Percentiles rank a stretch among this genome's conserved stretches.
phyloP scores from a whole-genome alignment of 2,888 invertebrate genomes.

The Arrhopalites spinosus region DNA sequence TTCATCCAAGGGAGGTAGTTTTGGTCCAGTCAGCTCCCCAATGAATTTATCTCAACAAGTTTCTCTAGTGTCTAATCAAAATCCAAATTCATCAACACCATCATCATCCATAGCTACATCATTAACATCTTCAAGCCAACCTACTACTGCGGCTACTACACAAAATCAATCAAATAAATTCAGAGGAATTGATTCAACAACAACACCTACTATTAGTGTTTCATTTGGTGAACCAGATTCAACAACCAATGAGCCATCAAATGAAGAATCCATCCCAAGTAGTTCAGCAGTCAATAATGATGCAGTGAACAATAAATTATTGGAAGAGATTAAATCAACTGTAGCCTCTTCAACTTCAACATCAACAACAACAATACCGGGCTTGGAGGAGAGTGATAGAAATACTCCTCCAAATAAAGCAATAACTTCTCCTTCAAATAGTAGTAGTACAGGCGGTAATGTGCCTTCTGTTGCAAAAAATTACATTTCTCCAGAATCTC shows the following conservation, averaged over 20 bases:
- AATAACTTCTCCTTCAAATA: background rate
- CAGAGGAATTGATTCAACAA: background rate
- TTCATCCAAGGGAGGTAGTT: background rate
- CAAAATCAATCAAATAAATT: background rate
- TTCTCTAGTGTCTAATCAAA: background rate
- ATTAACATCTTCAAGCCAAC: background rate
- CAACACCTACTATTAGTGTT: background rate
- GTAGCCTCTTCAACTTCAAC: background rate
- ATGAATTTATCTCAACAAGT: conserved; percentile 27
- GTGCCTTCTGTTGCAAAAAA: background rate
- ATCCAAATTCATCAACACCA: background rate
- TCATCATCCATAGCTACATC: background rate
- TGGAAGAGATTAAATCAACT: too few relatives aligned
- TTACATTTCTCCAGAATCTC: conserved; percentile 53
- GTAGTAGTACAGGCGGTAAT: background rate
- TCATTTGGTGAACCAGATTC: conserved; percentile 25
- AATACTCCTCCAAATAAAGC: background rate
- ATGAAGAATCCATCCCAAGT: background rate
- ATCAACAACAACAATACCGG: background rate
- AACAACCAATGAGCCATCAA: conserved; percentile 10
- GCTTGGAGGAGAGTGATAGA: background rate
- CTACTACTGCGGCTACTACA: background rate
- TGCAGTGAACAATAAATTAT: too few relatives aligned
- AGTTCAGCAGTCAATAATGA: too few relatives aligned
- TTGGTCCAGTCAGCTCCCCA: conserved; percentile 9